Base-by-base conservation (phyloP, 2,113 vertebrate genomes). In the Prionailurus viverrinus region DNA sequence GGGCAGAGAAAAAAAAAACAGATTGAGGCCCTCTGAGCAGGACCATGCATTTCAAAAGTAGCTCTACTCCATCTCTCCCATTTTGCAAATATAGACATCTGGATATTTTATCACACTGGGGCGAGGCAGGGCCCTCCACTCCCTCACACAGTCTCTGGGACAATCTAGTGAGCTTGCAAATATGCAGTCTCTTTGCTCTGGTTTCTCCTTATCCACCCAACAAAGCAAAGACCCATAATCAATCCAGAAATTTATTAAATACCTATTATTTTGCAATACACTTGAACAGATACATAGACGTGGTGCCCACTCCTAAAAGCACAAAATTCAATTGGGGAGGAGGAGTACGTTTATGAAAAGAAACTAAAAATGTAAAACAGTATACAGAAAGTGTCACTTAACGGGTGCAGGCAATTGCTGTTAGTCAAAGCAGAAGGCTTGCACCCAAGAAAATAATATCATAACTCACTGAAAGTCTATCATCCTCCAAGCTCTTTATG, bases 401-500 rank as follows among this genome's bases (percentile, higher is more conserved):
- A 93, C 83, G 87, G 74, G 31, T 58, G n/a, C 15, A 83, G 53
- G 29, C 68, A 95, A 94, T 68, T 84, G 71, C 29, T 93, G 27
- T 90, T 61, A 55, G 83, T 98, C 87, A 76, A 97, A 97, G 81
- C 25, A 87, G 39, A 96, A 94, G 63, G 36, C 79, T 87, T 92
- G 21, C 39, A 53, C 31, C 73, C 39, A 61, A 89, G 61, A 94
- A 97, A 87, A 90, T 83, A 83, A 87, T 95, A 55, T 58, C 80
- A 86, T 48, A 74, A 92, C 73, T 73, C 53, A 74, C 53, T 73
- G 39, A 96, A 92, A 66, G 18, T 29, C 33, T 74, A 61, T 86
- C 51, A 36, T 48, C 33, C 55, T 14, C 51, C 83, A 92, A 80
- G 23, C 25, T 31, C 36, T 92, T 96, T 68, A 63, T 5, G 14